Base-by-base conservation (phyloP, 2,888 invertebrate genomes). In the Troides aeacus region DNA sequence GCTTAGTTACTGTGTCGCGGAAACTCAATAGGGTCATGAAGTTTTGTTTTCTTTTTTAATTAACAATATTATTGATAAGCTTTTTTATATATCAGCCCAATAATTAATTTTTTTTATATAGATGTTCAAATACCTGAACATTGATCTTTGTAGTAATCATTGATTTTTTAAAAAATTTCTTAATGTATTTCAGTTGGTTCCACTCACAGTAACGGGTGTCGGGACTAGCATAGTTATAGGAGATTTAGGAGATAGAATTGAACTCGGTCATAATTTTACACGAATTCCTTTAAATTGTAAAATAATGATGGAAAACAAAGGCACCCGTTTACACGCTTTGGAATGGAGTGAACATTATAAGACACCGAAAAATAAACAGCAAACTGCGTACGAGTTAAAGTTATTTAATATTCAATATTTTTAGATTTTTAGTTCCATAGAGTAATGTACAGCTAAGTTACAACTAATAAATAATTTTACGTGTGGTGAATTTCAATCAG, bases 201-300 rank as follows among this genome's bases (percentile, higher is more conserved):
- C 93, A 7, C 77, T 96, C 57, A 88, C 87, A 39, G 95, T 94
- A 0, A 92, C 91, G 72, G 96, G 96, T 18, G 84, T 93, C 60
- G 96, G 96, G 4, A 94, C 95, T 0, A 95, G 95, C 72, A 94
- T 96, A 72, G 77, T 94, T 36, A 93, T 94, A 18, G 93, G 94
- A 61, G 95, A 95, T 0, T 82, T 88, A 1, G 87, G 95, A 65
- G 93, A 94, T 58, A 94, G 93, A 30, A 86, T 95, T 64, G 84
- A 94, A 72, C 91, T 96, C 61, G 96, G 95, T 5, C 89, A 93
- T 5, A 91, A 95, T 78, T 94, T 96, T 77, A 95, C 95, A 74
- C 94, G 92, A 79, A 86, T 90, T 69, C 85, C 85, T 0, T 79
- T 93, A 64, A 79, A 81, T 63, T 77, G 81, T 71, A 85, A 86